Conservation (phyloP, 2,888 invertebrate genomes). For the Candidula unifasciata region DNA sequence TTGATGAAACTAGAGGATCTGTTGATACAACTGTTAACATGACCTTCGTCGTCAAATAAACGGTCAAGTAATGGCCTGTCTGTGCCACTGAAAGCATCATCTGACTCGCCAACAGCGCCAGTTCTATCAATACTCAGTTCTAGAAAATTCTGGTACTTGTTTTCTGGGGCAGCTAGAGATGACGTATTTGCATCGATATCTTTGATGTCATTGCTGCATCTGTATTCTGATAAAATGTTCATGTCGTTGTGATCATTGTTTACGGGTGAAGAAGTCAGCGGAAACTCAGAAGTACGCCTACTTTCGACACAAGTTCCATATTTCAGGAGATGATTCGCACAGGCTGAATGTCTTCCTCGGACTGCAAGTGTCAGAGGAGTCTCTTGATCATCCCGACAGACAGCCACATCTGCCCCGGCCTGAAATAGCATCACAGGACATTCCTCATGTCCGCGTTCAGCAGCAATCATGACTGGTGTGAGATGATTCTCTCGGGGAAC, state of each 20-base stretch:
- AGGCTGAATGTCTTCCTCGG: no score
- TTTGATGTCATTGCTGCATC: not conserved
- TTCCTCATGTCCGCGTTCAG: not conserved
- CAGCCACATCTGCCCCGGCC: not conserved
- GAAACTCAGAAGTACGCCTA: not conserved
- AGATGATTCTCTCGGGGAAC: no score
- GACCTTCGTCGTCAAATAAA: no score
- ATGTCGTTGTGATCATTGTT: not conserved
- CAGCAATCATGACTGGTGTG: not conserved
- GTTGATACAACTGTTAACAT: no score
- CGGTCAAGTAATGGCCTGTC: no score
- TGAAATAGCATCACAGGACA: not conserved
- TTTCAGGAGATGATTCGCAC: not conserved
- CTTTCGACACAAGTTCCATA: not conserved
- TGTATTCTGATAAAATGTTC: no score
- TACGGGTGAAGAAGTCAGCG: not conserved
- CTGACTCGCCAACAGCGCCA: no score
- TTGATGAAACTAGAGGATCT: not conserved
- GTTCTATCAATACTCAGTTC: no score
- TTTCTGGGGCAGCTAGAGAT: not conserved
- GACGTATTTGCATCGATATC: not conserved
- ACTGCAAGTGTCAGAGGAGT: not conserved
- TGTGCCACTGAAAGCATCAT: no score
- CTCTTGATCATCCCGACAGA: not conserved
- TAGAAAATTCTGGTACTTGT: no score